These are phyloP conservation scores for Galagoides demidoff DNA, from an alignment of 2,797 vertebrate genomes.

Conservation along the genomic window DNA sequence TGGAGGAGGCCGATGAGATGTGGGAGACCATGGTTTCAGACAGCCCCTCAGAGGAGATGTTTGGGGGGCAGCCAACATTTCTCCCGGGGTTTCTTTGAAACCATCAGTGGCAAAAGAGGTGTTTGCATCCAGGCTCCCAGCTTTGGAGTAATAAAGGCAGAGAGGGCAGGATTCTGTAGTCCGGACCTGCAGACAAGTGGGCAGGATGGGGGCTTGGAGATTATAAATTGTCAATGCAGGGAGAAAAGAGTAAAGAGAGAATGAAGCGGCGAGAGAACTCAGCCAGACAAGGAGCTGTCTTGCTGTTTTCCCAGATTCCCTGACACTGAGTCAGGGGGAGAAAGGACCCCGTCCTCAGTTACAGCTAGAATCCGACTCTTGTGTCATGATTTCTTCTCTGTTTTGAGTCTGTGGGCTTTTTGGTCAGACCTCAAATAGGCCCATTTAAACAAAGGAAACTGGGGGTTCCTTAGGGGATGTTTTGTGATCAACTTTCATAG, in stretches of 20 bases:
- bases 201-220: neutral
- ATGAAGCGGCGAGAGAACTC: fast-evolving
- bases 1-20: neutral
- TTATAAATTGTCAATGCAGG: neutral
- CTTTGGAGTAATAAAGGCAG: neutral
- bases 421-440: neutral
- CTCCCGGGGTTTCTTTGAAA: no score
- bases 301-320: neutral
- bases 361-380: fast-evolving
- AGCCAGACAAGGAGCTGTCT: neutral
- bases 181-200: fast-evolving
- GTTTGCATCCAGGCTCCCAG: neutral
- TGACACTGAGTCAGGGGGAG: fast-evolving
- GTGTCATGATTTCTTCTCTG: fast-evolving
- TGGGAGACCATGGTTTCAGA: fast-evolving
- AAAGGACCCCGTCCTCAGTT: no score
- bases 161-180: no score
- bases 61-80: neutral
- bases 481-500: fast-evolving
- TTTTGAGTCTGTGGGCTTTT: neutral
- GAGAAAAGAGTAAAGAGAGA: neutral
- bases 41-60: neutral
- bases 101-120: neutral
- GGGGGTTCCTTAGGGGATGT: neutral
- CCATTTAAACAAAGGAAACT: neutral